These are phyloP conservation scores for Asobara japonica DNA, from an alignment of 1,140 invertebrate genomes.

Conservation along the genomic window DNA sequence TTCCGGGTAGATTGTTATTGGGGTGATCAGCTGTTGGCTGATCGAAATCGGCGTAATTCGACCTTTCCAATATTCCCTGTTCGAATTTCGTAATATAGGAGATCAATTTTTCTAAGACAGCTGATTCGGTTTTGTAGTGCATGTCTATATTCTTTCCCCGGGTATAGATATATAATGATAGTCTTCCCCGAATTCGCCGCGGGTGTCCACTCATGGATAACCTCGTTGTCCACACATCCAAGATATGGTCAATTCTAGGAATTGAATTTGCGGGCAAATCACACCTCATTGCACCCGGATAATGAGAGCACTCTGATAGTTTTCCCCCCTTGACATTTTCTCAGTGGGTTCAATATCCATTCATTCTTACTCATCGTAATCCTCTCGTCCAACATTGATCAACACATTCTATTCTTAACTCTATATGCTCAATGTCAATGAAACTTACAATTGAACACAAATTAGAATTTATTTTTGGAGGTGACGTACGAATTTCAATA, in stretches of 20 bases:
- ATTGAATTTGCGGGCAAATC: conserved; percentile 41
- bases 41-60: no score
- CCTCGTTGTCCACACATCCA: conserved; percentile 46
- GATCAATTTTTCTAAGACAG: no score
- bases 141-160: no score
- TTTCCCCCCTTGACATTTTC: neutral
- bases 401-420: neutral
- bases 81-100: no score
- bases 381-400: neutral
- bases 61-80: no score
- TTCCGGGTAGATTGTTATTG: no score
- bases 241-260: conserved; percentile 38
- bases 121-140: no score
- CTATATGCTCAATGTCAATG: neutral
- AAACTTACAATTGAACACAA: neutral
- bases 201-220: conserved; percentile 56
- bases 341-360: neutral
- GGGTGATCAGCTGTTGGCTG: no score
- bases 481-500: neutral
- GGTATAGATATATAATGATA: no score
- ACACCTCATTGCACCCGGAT: conserved; percentile 43
- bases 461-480: neutral
- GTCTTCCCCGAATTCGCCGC: conserved; percentile 48
- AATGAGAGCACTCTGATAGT: conserved; percentile 32
- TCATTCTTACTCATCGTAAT: conserved; percentile 6